Evolutionary conservation across 2,797 vertebrate species (phyloP), one percentile per base, ranked within the genome.

Genomic region (Vireo griseus): DNA sequence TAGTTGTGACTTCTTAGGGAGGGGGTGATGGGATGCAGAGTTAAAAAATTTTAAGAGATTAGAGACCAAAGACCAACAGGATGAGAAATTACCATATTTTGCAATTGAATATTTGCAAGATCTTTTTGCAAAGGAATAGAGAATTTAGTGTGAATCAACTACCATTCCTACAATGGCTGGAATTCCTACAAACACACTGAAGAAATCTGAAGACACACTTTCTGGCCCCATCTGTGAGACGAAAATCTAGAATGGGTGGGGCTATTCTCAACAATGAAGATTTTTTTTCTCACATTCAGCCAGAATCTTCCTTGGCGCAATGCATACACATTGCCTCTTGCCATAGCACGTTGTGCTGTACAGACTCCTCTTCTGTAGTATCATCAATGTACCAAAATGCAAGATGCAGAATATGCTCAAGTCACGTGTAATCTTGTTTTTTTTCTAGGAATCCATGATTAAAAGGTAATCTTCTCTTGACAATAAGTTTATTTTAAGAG

Each of bases 261-360:
- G 21, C 26, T 76, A 35, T 39, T 66, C n/a, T 52, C 44, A 69
- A 29, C 10, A 62, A 42, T 10, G 15, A 76, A 63, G 50, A 39
- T 7, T 52, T 72, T 65, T 85, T 16, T 39, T 2, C 22, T 52
- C 21, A 39, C 58, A 69, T 52, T 58, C 39, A 83, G 51, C 35
- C 8, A 62, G 55, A 83, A 66, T 58, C 58, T 77, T 20, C 52
- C 26, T 39, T 0, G 0, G 58, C 16, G 33, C 14, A 54, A 50
- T 16, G 28, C 50, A 39, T 35, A 67, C 5, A 22, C 10, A 4
- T 28, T 65, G 55, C 50, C 28, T 67, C 22, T 78, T 78, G 52
- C 31, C 55, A 77, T 13, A 16, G 28, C 44, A 45, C 25, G 68
- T 40, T 0, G 0, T 7, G 6, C 15, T 4, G 1, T 37, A n/a